Conservation (phyloP, 2,888 invertebrate genomes). For the Zonitis immaculata region DNA sequence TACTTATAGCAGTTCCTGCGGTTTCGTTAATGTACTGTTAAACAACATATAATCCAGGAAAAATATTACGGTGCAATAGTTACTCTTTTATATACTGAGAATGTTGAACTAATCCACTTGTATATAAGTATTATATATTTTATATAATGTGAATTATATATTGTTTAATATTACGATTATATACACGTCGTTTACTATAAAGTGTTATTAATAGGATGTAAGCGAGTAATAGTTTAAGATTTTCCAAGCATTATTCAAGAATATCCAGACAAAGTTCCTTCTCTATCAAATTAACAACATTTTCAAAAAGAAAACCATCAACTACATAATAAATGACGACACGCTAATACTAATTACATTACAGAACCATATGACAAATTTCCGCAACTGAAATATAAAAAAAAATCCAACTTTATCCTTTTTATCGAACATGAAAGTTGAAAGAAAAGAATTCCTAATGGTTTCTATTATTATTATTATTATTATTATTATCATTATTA, state of each 20-base stretch:
- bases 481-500: too few species aligned
- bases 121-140: neutral
- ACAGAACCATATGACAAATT: too few species aligned
- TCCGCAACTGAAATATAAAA: too few species aligned
- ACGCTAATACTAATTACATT: neutral
- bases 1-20: slow-evolving; percentile 21
- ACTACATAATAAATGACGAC: neutral
- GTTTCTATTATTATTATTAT: too few species aligned
- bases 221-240: slow-evolving; percentile 11
- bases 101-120: slow-evolving; percentile 15
- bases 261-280: slow-evolving; percentile 14
- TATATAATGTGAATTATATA: slow-evolving; percentile 13
- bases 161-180: slow-evolving; percentile 19
- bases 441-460: too few species aligned
- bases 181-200: slow-evolving; percentile 20
- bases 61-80: slow-evolving; percentile 23
- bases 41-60: slow-evolving; percentile 31
- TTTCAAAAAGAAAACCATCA: neutral
- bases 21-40: slow-evolving; percentile 34
- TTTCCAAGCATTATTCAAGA: slow-evolving; percentile 12
- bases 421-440: too few species aligned
- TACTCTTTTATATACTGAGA: slow-evolving; percentile 9
- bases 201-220: slow-evolving; percentile 15
- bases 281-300: neutral
- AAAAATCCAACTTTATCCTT: too few species aligned